Conservation (phyloP, 2,797 vertebrate species). For the Decapterus maruadsi region DNA sequence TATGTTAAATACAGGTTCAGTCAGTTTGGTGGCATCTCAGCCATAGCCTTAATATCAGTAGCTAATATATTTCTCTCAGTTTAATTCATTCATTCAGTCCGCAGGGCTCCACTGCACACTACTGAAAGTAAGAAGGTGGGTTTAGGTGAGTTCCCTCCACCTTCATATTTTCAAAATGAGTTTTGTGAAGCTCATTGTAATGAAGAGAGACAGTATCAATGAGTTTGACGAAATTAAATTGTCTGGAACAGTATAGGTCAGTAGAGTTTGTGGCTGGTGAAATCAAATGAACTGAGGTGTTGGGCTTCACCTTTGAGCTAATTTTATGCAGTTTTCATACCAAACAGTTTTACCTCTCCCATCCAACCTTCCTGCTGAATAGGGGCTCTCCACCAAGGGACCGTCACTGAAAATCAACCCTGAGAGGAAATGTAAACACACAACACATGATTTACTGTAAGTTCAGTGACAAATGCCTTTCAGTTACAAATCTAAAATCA, state of each 20-base stretch:
- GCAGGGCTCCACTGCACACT: neutral
- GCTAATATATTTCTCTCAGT: neutral
- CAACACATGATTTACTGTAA: neutral
- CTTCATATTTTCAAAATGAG: conserved; percentile 34
- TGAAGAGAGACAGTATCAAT: neutral
- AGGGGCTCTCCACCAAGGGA: conserved; percentile 52
- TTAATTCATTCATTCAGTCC: conserved; percentile 25
- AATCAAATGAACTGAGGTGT: neutral
- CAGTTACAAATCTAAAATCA: neutral
- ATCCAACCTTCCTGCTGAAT: conserved; percentile 23
- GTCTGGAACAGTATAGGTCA: no score
- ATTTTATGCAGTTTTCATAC: conserved; percentile 12
- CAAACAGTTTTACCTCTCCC: conserved; percentile 3
- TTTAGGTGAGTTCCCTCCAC: conserved; percentile 8
- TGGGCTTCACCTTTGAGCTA: neutral
- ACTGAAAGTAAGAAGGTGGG: neutral
- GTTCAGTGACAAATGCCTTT: neutral
- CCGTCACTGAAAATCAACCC: conserved; percentile 58
- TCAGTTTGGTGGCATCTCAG: neutral
- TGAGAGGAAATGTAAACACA: neutral
- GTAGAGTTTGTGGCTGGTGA: neutral
- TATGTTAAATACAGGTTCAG: neutral
- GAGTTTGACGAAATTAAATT: neutral
- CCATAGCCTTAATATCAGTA: conserved; percentile 7
- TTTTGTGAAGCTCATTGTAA: neutral